These are phyloP conservation scores for Pollachius pollachius DNA, from an alignment of 2,113 vertebrate genomes.

Conservation along the genomic window DNA sequence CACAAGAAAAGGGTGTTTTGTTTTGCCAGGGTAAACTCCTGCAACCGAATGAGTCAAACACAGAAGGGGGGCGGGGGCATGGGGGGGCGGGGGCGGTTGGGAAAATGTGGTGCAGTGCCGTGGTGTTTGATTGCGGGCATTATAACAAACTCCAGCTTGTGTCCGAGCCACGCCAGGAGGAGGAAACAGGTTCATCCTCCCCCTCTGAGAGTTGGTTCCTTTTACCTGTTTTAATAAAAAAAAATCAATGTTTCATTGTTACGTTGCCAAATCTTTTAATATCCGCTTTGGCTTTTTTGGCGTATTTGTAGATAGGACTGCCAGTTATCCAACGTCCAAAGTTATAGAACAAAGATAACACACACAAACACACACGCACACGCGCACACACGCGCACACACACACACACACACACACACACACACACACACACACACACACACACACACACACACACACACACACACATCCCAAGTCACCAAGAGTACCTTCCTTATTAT, in stretches of 20 bases:
- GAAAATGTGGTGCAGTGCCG: constrained; percentile 45
- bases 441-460: neutral
- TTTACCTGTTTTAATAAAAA: neutral
- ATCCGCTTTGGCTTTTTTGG: too few species aligned
- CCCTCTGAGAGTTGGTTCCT: neutral
- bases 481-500: neutral
- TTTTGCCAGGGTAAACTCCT: constrained; percentile 31
- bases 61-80: too few species aligned
- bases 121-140: neutral
- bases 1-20: neutral
- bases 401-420: constrained; percentile 1
- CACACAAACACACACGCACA: neutral
- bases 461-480: neutral
- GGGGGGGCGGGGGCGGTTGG: constrained; percentile 11
- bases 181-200: constrained; percentile 11
- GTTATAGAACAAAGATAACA: neutral
- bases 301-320: too few species aligned
- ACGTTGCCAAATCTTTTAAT: too few species aligned
- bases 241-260: too few species aligned
- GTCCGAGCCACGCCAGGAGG: constrained; percentile 3
- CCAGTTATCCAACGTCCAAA: too few species aligned
- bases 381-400: neutral
- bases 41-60: constrained; percentile 19
- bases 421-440: constrained; percentile 1
- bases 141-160: constrained; percentile 25